phyloP scores from a whole-genome alignment of 2,113 vertebrate genomes.

The Terrapene triunguis region DNA sequence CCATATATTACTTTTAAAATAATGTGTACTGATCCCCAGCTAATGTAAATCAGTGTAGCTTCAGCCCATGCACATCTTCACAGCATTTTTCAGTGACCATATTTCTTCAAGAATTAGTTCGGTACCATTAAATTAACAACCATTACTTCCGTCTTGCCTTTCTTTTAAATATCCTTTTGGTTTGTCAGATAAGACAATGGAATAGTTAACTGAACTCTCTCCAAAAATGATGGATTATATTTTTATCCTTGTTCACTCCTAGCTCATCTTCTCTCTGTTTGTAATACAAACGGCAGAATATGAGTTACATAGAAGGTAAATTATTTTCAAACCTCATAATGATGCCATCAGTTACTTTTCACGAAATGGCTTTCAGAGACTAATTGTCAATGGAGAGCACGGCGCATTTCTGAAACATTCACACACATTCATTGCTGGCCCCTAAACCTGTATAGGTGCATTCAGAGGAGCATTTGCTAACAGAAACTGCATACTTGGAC shows the following conservation, averaged over 20 bases:
- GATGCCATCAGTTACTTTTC: neutral
- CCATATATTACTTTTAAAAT: neutral
- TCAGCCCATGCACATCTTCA: neutral
- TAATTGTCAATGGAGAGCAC: rapidly evolving
- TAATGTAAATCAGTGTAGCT: neutral
- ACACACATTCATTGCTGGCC: rapidly evolving
- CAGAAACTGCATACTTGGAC: rapidly evolving
- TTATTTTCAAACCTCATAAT: neutral
- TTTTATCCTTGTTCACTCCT: neutral
- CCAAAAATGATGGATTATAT: rapidly evolving
- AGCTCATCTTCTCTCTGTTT: neutral
- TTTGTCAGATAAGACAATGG: neutral
- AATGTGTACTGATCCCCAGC: neutral
- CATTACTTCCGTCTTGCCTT: rapidly evolving
- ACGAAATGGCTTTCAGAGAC: neutral
- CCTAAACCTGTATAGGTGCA: neutral
- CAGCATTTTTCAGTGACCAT: neutral
- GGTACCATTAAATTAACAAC: neutral
- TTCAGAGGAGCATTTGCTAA: rapidly evolving
- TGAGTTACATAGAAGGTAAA: rapidly evolving
- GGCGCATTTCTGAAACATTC: neutral
- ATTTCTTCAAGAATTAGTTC: neutral
- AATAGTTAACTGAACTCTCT: neutral
- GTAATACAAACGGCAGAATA: neutral
- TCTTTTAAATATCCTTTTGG: neutral